These are phyloP conservation scores for Parauchenoglanis punctatus DNA, from an alignment of 2,797 vertebrate species.

Conservation along the genomic window DNA sequence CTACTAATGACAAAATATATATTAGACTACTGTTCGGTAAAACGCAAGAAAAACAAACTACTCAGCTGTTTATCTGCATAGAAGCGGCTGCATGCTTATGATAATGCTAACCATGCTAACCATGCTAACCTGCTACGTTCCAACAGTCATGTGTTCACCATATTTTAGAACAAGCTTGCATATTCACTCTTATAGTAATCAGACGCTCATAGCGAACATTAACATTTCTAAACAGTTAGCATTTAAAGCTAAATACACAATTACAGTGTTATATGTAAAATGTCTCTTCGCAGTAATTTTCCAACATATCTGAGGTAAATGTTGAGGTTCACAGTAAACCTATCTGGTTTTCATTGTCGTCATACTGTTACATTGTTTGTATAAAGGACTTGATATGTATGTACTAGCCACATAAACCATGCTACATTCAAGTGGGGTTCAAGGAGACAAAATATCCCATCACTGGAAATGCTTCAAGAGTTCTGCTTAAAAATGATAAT, in stretches of 20 bases:
- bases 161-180: background rate
- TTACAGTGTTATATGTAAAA: too few species aligned
- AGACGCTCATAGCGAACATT: background rate
- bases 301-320: constrained; percentile 5
- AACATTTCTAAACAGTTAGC: background rate
- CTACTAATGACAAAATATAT: background rate
- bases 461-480: background rate
- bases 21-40: background rate
- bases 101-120: too few species aligned
- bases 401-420: background rate
- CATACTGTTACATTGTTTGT: background rate
- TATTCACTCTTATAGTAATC: background rate
- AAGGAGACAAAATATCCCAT: background rate
- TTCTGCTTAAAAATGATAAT: background rate
- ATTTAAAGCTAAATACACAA: background rate
- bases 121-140: background rate
- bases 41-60: background rate
- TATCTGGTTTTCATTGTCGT: background rate
- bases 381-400: background rate
- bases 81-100: background rate
- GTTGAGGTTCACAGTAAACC: background rate
- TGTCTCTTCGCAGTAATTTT: background rate
- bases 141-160: background rate
- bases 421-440: background rate
- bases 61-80: background rate